Evolutionary conservation across 2,797 vertebrate species (phyloP).

Genomic region (Gambusia yucatana): DNA sequence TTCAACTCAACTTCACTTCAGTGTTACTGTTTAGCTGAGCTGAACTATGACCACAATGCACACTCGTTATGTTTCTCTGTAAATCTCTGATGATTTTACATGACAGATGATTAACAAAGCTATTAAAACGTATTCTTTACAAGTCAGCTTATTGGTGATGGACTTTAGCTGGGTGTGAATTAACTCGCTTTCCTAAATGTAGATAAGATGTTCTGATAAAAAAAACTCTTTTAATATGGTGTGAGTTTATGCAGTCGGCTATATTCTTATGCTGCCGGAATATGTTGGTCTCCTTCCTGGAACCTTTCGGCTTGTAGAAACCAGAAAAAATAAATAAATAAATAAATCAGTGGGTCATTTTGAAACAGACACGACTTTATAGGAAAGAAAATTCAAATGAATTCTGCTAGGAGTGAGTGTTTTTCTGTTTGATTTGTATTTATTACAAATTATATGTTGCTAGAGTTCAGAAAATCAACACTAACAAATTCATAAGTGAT

Average conservation of each 20-base stretch:
- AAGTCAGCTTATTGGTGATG: slow-evolving; percentile 1
- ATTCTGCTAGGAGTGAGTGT: neutral
- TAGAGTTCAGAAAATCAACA: neutral
- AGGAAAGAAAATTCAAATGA: neutral
- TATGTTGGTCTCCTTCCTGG: neutral
- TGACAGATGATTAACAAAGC: slow-evolving; percentile 26
- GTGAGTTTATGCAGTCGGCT: neutral
- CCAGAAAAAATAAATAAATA: neutral
- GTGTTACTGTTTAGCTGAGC: slow-evolving; percentile 1
- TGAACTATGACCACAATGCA: slow-evolving; percentile 15
- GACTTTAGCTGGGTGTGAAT: slow-evolving; percentile 21
- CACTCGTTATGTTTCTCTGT: slow-evolving; percentile 9
- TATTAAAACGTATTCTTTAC: slow-evolving; percentile 20
- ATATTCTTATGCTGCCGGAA: neutral
- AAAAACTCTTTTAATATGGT: neutral
- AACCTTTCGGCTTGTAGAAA: neutral
- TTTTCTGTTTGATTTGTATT: neutral
- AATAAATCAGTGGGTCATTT: neutral
- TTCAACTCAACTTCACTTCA: neutral
- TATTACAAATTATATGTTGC: neutral
- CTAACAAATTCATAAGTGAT: neutral
- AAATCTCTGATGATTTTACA: slow-evolving; percentile 15
- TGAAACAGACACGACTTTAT: neutral
- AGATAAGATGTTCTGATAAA: slow-evolving; percentile 11
- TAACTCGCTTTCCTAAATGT: neutral